Conservation (phyloP, 2,888 invertebrate genomes). For the Ectemnius cavifrons region DNA sequence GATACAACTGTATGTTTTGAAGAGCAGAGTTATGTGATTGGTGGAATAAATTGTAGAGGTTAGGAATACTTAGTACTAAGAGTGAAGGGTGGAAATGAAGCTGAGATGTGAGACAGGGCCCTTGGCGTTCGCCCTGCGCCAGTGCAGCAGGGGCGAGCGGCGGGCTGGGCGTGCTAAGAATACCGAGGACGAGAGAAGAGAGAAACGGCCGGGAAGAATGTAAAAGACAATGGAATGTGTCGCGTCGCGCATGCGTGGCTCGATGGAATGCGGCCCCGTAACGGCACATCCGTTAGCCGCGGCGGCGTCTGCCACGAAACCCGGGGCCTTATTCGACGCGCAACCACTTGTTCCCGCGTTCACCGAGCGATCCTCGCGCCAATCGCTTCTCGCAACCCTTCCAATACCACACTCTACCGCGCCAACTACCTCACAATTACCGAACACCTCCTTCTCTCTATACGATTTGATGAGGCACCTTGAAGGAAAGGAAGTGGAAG, state of each 20-base stretch:
- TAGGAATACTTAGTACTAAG: too few species aligned
- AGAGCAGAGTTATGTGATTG: too few species aligned
- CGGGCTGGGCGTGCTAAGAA: constrained; percentile 64
- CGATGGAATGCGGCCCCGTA: constrained; percentile 75
- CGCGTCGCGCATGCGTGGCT: constrained; percentile 76
- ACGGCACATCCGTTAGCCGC: constrained; percentile 76
- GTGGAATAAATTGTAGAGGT: too few species aligned
- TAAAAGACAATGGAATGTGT: constrained; percentile 76
- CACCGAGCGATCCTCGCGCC: constrained; percentile 12
- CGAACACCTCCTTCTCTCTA: too few species aligned
- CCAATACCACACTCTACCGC: not conserved
- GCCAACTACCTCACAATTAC: too few species aligned
- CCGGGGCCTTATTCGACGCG: constrained; percentile 61
- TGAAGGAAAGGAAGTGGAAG: too few species aligned
- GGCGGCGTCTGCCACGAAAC: constrained; percentile 69
- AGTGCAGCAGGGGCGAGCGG: constrained; percentile 56
- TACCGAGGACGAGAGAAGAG: constrained; percentile 65
- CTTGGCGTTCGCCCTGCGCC: constrained; percentile 21
- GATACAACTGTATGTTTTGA: too few species aligned
- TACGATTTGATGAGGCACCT: too few species aligned
- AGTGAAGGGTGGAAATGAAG: too few species aligned
- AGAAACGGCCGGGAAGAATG: constrained; percentile 69
- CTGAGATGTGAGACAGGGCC: not conserved
- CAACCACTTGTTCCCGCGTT: constrained; percentile 37
- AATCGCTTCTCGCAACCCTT: constrained; percentile 25